These are phyloP conservation scores for Paramisgurnus dabryanus DNA, from an alignment of 2,113 vertebrate genomes.

Conservation along the genomic window DNA sequence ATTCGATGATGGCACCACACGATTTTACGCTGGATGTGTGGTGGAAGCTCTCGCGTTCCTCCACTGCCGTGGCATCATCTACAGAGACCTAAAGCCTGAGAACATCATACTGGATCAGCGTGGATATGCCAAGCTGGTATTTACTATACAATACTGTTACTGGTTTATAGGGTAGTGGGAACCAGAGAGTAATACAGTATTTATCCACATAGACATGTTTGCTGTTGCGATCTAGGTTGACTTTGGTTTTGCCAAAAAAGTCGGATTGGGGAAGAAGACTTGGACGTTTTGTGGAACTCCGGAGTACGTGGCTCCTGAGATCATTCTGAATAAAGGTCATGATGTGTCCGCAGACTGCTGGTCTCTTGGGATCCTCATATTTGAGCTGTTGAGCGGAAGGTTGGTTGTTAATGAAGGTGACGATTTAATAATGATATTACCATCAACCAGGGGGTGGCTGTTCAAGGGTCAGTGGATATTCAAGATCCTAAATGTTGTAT, in stretches of 20 bases:
- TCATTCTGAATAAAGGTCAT: slow-evolving; percentile 74
- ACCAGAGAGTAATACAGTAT: too few relatives aligned
- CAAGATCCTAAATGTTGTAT: too few relatives aligned
- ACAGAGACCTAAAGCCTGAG: slow-evolving; percentile 76
- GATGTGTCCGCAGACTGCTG: slow-evolving; percentile 74
- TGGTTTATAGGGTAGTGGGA: background rate
- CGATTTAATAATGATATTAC: background rate
- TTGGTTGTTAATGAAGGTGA: slow-evolving; percentile 22
- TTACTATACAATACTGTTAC: background rate
- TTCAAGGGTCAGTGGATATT: too few relatives aligned
- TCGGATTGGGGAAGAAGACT: slow-evolving; percentile 73
- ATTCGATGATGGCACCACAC: slow-evolving; percentile 69
- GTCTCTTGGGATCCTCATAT: slow-evolving; percentile 73
- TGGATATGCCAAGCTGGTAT: slow-evolving; percentile 74
- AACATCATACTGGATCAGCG: slow-evolving; percentile 74
- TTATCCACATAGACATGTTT: too few relatives aligned
- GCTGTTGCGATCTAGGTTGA: slow-evolving; percentile 59
- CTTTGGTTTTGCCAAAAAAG: slow-evolving; percentile 75
- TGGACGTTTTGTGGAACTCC: slow-evolving; percentile 77
- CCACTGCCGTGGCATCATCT: slow-evolving; percentile 72
- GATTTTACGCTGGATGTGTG: slow-evolving; percentile 74
- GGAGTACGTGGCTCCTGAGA: slow-evolving; percentile 73
- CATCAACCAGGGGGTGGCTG: too few relatives aligned
- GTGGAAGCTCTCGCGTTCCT: slow-evolving; percentile 71
- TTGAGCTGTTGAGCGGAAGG: slow-evolving; percentile 74